Percentiles rank a stretch among this genome's conserved stretches.
Evolutionary conservation across 2,113 vertebrate species (phyloP).

Genomic region (Eonycteris spelaea): DNA sequence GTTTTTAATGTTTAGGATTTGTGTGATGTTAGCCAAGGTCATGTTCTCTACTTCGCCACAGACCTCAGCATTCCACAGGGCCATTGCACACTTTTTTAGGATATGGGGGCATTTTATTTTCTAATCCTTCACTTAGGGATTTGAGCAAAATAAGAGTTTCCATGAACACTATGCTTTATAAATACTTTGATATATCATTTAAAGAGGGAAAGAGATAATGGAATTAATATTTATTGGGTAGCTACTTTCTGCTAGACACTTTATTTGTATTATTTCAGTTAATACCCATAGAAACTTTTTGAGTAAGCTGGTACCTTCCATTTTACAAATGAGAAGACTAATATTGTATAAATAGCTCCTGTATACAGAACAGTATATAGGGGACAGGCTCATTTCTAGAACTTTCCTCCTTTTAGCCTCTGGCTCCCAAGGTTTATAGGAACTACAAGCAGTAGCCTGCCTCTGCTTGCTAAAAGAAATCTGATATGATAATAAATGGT

Average conservation of each 20-base stretch:
- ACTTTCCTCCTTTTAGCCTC: not conserved
- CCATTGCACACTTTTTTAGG: not conserved
- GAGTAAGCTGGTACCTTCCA: not conserved
- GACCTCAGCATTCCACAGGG: not conserved
- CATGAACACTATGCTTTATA: not conserved
- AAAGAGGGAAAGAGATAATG: not conserved
- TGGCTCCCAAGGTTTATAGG: not conserved
- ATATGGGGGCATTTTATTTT: not conserved
- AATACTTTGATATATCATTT: not conserved
- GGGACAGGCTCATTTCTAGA: not conserved
- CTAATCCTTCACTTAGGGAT: not conserved
- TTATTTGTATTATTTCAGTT: constrained; percentile 7
- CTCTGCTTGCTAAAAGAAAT: not conserved
- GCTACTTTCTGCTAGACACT: not conserved
- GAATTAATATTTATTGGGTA: not conserved
- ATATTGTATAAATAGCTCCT: not conserved
- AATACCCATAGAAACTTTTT: not conserved
- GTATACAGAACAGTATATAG: not conserved
- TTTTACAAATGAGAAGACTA: not conserved
- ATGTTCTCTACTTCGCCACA: not conserved
- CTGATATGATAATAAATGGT: not conserved
- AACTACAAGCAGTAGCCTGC: not conserved
- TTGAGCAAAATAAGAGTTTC: constrained; percentile 1
- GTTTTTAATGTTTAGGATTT: not conserved
- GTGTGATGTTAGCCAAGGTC: not conserved